Percentiles rank a stretch among this genome's conserved stretches.
Conservation (phyloP, 2,113 vertebrate species). For the Sciurus niger region DNA sequence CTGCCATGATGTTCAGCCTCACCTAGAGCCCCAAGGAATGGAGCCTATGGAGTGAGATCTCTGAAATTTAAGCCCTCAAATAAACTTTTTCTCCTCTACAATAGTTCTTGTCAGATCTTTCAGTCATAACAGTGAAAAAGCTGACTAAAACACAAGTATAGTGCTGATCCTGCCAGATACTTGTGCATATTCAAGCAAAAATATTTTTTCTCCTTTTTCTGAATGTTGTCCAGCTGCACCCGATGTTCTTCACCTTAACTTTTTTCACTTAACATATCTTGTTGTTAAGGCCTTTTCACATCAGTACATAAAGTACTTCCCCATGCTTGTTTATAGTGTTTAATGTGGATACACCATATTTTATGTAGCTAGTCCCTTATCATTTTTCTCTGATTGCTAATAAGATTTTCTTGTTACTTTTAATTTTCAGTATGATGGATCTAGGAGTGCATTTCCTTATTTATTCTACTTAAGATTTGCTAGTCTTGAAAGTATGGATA, state of each 20-base stretch:
- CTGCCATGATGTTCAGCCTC: too few relatives aligned
- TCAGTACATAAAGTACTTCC: neutral
- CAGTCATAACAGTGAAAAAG: too few relatives aligned
- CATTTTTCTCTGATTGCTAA: neutral
- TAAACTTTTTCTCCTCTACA: too few relatives aligned
- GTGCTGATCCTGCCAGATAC: neutral
- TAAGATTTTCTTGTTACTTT: neutral
- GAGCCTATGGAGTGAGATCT: too few relatives aligned
- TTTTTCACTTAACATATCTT: neutral
- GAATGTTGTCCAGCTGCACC: neutral
- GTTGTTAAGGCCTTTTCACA: neutral
- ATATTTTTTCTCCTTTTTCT: neutral
- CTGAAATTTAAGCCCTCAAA: too few relatives aligned
- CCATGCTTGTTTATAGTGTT: neutral
- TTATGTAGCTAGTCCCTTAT: neutral
- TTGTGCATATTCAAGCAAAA: neutral
- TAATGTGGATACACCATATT: neutral
- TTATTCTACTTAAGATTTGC: neutral
- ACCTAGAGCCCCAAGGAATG: too few relatives aligned
- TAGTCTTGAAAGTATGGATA: neutral
- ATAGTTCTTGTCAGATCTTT: too few relatives aligned
- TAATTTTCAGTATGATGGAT: neutral
- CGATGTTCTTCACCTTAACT: neutral
- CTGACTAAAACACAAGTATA: too few relatives aligned
- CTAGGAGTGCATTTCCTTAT: neutral